Evolutionary conservation across 2,797 vertebrate genomes (phyloP), one percentile per base, ranked within the genome.

Genomic region (Sebastiscus albofasciatus): DNA sequence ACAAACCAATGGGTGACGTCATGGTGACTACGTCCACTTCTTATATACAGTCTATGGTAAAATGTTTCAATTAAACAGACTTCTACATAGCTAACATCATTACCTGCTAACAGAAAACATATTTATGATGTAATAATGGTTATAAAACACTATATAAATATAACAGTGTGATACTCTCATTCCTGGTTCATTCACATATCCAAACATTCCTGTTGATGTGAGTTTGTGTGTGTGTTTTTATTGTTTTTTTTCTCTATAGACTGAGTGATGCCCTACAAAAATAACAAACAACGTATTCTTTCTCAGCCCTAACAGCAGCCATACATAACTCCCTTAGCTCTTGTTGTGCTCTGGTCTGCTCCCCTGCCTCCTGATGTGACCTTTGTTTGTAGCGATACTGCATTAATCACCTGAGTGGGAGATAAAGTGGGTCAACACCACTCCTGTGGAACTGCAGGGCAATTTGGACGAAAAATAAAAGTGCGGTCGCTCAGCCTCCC

Each of bases 351-450:
- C 83, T 55, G 89, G 66, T 62, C 77, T 65, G 73, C 82, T 92
- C 79, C 68, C 69, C 73, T 73, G 87, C 85, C 82, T 89, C 81
- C 83, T 80, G 77, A 75, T 71, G 72, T 92, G 93, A 95, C 94
- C 94, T 95, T 94, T 94, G 89, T 90, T 91, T 90, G 90, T 68
- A 86, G 91, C 78, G 24, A 70, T 71, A 89, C 59, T 88, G 86
- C 90, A 96, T 95, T 95, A 95, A 96, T 96, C 95, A 95, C 94
- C 91, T 91, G 91, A 83, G 80, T 73, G 54, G 80, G 69, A 90
- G 91, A 93, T 93, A 95, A 96, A 95, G 87, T 95, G 93, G 94
- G 95, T 94, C 95, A 95, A 92, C 81, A 83, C 78, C 82, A 66
- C 90, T 89, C 78, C 80, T 66, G 84, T 84, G 85, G 36, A 93